These are phyloP conservation scores for Sarotherodon lohbergeri DNA, from an alignment of 2,113 vertebrate genomes.

Conservation along the genomic window DNA sequence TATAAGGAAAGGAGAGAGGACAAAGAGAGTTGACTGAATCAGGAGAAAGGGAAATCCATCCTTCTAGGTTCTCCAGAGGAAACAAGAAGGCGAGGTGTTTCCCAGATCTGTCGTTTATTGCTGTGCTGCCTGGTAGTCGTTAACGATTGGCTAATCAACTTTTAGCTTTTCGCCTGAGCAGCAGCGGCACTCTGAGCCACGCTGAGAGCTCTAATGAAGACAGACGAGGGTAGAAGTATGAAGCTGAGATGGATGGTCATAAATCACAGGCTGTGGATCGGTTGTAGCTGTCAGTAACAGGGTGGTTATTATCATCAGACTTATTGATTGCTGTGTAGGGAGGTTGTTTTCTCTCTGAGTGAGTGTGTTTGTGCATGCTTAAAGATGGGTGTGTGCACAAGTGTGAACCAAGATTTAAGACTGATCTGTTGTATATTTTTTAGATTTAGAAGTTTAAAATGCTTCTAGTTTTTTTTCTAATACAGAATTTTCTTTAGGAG, in stretches of 20 bases:
- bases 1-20: neutral
- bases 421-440: neutral
- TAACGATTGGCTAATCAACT: conserved; percentile 35
- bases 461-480: neutral
- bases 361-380: neutral
- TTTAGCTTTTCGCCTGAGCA: conserved; percentile 10
- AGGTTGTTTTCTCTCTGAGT: neutral
- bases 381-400: neutral
- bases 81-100: neutral
- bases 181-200: neutral
- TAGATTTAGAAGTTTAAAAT: neutral
- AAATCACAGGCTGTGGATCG: conserved; percentile 5
- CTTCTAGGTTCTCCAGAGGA: neutral
- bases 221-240: neutral
- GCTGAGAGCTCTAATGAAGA: conserved; percentile 44
- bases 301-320: conserved; percentile 16
- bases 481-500: neutral
- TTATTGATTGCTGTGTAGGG: conserved; percentile 25
- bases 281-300: neutral
- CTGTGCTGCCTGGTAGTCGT: neutral
- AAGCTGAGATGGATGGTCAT: neutral
- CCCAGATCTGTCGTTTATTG: conserved; percentile 8
- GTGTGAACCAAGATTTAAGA: neutral
- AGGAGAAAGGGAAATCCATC: neutral
- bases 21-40: neutral